Conservation (phyloP, 2,113 vertebrate species). For the Enhydra lutris region DNA sequence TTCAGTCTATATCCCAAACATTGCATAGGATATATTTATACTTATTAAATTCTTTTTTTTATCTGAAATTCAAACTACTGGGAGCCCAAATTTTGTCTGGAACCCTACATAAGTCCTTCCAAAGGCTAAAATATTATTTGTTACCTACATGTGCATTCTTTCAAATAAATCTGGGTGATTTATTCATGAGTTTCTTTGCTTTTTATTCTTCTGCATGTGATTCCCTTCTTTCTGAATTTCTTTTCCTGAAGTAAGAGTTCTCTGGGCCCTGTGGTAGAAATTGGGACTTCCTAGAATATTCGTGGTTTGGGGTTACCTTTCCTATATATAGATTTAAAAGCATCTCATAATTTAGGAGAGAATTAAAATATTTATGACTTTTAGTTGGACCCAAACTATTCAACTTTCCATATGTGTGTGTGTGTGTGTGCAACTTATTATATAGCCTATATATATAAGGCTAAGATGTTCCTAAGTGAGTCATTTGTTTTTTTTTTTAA, state of each 20-base stretch:
- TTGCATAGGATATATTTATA: not conserved
- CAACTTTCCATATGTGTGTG: not conserved
- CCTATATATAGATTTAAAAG: not conserved
- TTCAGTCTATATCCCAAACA: not conserved
- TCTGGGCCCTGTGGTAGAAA: not conserved
- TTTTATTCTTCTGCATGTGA: not conserved
- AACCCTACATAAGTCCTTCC: not conserved
- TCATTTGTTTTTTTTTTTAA: not conserved
- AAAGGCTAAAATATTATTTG: not conserved
- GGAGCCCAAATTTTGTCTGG: not conserved
- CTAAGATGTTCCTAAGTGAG: not conserved
- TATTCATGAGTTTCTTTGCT: not conserved
- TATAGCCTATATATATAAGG: not conserved
- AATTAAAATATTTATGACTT: not conserved
- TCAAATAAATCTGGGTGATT: not conserved
- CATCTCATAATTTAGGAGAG: not conserved
- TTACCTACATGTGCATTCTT: not conserved
- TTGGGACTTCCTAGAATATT: not conserved
- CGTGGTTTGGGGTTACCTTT: not conserved
- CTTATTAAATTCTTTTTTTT: not conserved
- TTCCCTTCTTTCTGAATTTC: not conserved
- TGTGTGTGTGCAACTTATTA: not conserved
- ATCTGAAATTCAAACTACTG: not conserved
- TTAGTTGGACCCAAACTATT: not conserved
- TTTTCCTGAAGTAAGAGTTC: not conserved